These are phyloP conservation scores for Trinorchestia longiramus DNA, from an alignment of 1,140 invertebrate species.

Conservation along the genomic window DNA sequence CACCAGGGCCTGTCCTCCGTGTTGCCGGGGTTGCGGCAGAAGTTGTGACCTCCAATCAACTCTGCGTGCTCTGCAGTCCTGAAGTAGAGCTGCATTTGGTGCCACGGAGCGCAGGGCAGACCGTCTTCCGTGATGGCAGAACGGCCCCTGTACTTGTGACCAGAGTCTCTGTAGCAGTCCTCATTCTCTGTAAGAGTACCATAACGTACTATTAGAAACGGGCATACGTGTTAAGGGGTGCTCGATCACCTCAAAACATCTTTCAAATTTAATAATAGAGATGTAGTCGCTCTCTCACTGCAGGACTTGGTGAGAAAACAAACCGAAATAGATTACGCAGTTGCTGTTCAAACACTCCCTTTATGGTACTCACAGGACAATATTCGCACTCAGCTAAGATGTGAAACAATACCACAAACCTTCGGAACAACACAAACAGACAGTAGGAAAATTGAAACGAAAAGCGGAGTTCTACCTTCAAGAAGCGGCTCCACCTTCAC, in stretches of 20 bases:
- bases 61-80: conserved; percentile 84
- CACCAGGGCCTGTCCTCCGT: conserved; percentile 90
- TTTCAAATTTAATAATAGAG: no score
- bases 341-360: no score
- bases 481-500: conserved; percentile 74
- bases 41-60: conserved; percentile 87
- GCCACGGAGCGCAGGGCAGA: conserved; percentile 84
- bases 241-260: no score
- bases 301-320: no score
- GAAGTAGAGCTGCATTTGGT: conserved; percentile 77
- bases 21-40: conserved; percentile 91
- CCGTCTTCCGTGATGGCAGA: conserved; percentile 80
- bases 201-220: no score
- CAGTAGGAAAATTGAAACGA: not conserved
- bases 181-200: conserved; percentile 55
- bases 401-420: no score
- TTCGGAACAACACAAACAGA: no score
- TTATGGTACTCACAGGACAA: no score
- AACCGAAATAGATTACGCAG: no score
- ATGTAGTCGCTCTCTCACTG: no score
- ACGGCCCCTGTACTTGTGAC: conserved; percentile 84
- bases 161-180: conserved; percentile 87
- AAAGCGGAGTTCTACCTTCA: conserved; percentile 71
- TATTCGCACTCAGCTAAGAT: no score
- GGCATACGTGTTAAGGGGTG: no score